Base-by-base conservation (phyloP, 1,140 invertebrate genomes). In the Zophobas morio region DNA sequence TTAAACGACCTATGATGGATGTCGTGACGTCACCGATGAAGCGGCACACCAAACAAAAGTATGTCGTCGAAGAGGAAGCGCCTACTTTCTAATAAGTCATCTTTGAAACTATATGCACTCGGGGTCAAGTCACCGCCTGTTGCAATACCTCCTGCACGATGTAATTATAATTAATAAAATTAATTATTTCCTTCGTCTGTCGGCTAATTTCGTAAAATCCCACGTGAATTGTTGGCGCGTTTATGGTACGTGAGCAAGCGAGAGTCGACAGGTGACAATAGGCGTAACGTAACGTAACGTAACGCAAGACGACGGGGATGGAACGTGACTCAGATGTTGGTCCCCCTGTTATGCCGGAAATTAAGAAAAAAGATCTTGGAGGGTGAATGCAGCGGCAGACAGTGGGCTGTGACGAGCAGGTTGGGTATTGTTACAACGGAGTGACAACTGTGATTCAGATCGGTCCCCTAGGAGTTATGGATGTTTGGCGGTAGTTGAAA, bases 31-130 rank as follows among this genome's bases (percentile, higher is more conserved):
- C 54, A 34, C 54, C 8, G 2, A 1, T 3, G 33, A 56, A 60
- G 56, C 42, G 42, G 42, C 42, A 4, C 3, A 46, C 42, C 3
- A n/a, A 32, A 51, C 66, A 49, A 72, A 72, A 72, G 70, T 72
- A 47, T 72, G 70, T 72, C 70, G 70, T 70, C 47, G 40, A 47
- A 72, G 70, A 72, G 70, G 70, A 72, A 72, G 70, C 70, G 51
- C 70, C 70, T 72, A 72, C 70, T 72, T 72, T 72, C 70, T 53
- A 72, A 6, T 36, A 46, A 66, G 2, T 46, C 70, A 72, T 51
- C 40, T 70, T 46, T 70, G 66, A 32, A 47, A 51, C 46, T 72
- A 47, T 36, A 53, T 40, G 20, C 54, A 57, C 54, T 57, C 54
- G 54, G 54, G 56, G 56, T 60, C 56, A 60, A 60, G 42, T 4